Base-by-base conservation (phyloP, 2,113 vertebrate species). In the Gadus chalcogrammus region DNA sequence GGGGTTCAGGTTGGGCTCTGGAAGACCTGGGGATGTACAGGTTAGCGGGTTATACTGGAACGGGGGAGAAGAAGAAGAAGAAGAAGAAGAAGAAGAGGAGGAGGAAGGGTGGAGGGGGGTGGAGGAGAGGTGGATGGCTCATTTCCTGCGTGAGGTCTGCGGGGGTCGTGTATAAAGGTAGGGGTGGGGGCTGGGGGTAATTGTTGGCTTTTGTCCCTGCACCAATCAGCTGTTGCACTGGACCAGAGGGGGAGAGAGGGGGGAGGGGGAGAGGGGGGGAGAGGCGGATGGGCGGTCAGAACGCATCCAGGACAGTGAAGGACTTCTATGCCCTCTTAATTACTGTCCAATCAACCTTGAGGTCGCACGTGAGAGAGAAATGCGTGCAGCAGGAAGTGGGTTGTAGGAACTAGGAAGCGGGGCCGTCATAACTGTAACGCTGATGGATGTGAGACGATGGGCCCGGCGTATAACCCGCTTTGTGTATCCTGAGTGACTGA, bases 161-260 rank as follows among this genome's bases (percentile, higher is more conserved):
- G n/a, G 52, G 70, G 75, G 77, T 55, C 53, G 31, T 55, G 53
- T 55, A 16, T 55, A 65, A 70, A 76, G 73, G 70, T 76, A 73
- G 66, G 76, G 73, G 56, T 76, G 71, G 74, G 20, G 70, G 61
- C 24, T 68, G 73, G 42, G 17, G 67, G 79, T 7, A 35, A 35
- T 59, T 84, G 88, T 88, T 85, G 84, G 84, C 74, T 74, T 55
- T 70, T 73, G 81, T 67, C 79, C 78, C 77, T 78, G 77, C 79
- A 71, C 85, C 69, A 55, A 67, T 87, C 85, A 81, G 81, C 81
- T 85, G 82, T 76, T 76, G 78, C 66, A 59, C 69, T 72, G 80
- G 61, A 18, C 55, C 22, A 69, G 20, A 64, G 48, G 35, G n/a
- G 22, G 27, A 53, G 42, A 70, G 60, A 48, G 61, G 31, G 20